These are phyloP conservation scores for Tauraco erythrolophus DNA, from an alignment of 2,113 vertebrate genomes.

Conservation along the genomic window DNA sequence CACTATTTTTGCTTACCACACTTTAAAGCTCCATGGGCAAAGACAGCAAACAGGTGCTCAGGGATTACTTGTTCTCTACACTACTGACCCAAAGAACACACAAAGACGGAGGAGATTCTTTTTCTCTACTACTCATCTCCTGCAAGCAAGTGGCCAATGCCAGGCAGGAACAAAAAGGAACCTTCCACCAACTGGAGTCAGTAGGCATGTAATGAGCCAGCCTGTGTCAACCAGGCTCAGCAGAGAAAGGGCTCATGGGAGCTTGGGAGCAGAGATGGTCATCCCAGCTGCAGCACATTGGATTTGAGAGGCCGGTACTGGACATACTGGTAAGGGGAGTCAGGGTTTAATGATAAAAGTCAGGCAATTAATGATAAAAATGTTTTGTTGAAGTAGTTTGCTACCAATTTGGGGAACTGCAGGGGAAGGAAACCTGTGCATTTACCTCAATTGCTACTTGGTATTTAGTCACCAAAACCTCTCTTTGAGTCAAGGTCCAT, in stretches of 20 bases:
- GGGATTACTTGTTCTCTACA: not conserved
- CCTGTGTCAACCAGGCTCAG: not conserved
- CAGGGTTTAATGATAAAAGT: no score
- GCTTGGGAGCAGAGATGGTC: not conserved
- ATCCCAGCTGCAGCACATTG: not conserved
- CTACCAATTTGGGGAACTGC: not conserved
- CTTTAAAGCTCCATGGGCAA: not conserved
- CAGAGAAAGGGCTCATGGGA: not conserved
- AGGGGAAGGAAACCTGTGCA: not conserved
- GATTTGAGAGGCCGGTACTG: not conserved
- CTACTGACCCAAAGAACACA: not conserved
- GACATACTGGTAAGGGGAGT: not conserved
- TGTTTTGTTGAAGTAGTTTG: not conserved
- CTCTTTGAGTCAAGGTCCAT: not conserved
- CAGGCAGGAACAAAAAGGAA: not conserved
- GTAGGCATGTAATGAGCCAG: not conserved
- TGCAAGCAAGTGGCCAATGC: not conserved
- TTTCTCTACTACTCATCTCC: not conserved
- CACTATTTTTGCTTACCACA: not conserved
- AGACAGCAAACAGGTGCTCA: not conserved
- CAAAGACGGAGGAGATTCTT: not conserved
- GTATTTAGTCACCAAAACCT: not conserved
- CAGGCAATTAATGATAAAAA: not conserved
- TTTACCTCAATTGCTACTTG: not conserved
- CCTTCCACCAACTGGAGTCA: not conserved